These are phyloP conservation scores for Phyllotreta cruciferae DNA, from an alignment of 2,888 invertebrate genomes.

Conservation along the genomic window DNA sequence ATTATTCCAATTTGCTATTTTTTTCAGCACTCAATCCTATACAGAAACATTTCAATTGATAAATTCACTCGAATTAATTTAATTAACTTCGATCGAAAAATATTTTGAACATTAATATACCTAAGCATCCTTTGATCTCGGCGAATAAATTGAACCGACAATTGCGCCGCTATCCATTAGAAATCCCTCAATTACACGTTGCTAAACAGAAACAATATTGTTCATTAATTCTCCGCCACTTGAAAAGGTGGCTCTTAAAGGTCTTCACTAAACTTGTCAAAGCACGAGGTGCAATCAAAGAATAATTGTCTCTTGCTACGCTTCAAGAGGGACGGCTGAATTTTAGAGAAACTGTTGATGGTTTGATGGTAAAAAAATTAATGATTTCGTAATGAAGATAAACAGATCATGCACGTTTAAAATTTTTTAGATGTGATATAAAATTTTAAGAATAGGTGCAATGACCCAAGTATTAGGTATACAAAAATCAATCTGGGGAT, in stretches of 20 bases:
- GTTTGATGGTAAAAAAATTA: too few species aligned
- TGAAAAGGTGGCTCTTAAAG: constrained; percentile 15
- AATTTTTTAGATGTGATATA: too few species aligned
- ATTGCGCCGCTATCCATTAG: constrained; percentile 9
- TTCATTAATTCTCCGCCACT: constrained; percentile 15
- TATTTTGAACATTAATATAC: background rate
- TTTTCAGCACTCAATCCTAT: too few species aligned
- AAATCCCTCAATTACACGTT: constrained; percentile 12
- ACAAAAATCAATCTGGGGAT: background rate
- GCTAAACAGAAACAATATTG: constrained; percentile 17
- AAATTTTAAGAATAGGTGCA: too few species aligned
- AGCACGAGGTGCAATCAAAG: constrained; percentile 7
- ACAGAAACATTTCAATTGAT: too few species aligned
- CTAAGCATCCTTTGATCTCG: constrained; percentile 5
- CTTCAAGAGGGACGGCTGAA: background rate
- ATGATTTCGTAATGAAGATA: too few species aligned
- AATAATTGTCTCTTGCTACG: constrained; percentile 11
- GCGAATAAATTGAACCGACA: background rate
- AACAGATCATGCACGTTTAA: too few species aligned
- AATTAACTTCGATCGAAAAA: background rate
- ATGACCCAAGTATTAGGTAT: too few species aligned
- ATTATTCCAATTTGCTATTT: too few species aligned
- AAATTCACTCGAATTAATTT: too few species aligned
- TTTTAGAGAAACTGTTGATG: background rate
- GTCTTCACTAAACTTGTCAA: constrained; percentile 12